phyloP scores from a whole-genome alignment of 2,113 vertebrate genomes.

The Chaenocephalus aceratus region DNA sequence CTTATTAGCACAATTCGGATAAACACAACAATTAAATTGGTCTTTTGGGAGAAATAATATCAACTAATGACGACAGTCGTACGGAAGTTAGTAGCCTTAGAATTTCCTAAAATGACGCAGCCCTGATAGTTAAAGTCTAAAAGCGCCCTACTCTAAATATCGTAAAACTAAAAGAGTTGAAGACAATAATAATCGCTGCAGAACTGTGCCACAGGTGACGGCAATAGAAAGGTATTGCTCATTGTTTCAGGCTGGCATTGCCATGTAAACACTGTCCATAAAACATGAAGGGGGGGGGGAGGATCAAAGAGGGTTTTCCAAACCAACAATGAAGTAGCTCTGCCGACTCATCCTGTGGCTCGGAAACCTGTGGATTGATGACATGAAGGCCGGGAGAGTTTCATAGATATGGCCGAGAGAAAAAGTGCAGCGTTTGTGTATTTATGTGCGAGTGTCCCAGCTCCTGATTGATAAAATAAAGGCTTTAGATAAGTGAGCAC shows the following conservation, averaged over 20 bases:
- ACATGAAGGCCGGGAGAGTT: conserved; percentile 21
- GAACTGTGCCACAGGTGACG: not conserved
- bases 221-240: conserved; percentile 7
- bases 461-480: conserved; percentile 42
- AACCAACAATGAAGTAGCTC: conserved; percentile 42
- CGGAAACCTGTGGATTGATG: conserved; percentile 24
- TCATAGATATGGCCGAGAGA: conserved; percentile 17
- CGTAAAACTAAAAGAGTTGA: not conserved
- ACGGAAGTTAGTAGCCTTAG: too few species aligned
- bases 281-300: conserved; percentile 31
- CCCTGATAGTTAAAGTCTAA: not conserved
- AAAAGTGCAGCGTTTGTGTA: not conserved
- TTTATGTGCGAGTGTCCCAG: not conserved
- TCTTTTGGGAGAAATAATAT: too few species aligned
- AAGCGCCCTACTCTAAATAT: not conserved
- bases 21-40: too few species aligned
- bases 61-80: too few species aligned
- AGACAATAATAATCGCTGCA: not conserved
- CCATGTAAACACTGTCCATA: conserved; percentile 40
- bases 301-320: conserved; percentile 51
- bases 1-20: too few species aligned
- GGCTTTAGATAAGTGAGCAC: conserved; percentile 44
- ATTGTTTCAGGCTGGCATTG: conserved; percentile 25
- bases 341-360: conserved; percentile 44
- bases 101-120: too few species aligned